Conservation (phyloP, 2,113 vertebrate species). For the Stegastes partitus region DNA sequence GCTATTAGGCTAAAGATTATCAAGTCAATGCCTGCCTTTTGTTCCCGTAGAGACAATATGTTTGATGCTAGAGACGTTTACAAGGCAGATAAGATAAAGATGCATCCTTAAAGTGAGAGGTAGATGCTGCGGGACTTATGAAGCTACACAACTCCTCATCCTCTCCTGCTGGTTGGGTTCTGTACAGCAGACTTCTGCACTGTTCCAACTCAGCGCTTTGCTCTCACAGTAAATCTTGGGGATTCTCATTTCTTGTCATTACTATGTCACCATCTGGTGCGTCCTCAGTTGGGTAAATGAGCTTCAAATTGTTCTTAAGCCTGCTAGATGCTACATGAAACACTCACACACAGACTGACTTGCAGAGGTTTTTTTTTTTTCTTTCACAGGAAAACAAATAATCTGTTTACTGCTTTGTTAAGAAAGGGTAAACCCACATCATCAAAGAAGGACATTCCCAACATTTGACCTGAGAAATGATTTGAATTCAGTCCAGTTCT, state of each 20-base stretch:
- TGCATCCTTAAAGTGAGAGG: neutral
- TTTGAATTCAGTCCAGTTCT: neutral
- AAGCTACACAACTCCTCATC: neutral
- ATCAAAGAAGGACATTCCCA: neutral
- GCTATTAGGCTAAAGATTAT: neutral
- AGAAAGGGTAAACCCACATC: no score
- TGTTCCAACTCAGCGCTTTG: conserved; percentile 7
- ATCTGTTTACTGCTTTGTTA: neutral
- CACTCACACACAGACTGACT: neutral
- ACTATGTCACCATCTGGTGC: neutral
- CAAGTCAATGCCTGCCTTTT: neutral
- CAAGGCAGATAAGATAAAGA: neutral
- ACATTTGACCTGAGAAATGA: neutral
- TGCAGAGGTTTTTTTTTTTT: neutral
- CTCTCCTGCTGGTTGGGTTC: conserved; percentile 11
- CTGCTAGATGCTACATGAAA: neutral
- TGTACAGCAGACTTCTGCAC: neutral
- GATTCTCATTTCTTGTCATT: conserved; percentile 10
- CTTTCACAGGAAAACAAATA: neutral
- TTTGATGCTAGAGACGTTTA: conserved; percentile 1
- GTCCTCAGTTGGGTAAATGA: neutral
- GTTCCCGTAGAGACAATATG: neutral
- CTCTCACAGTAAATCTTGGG: conserved; percentile 1
- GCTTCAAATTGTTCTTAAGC: neutral
- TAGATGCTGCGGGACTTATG: neutral